Conservation (phyloP, 2,113 vertebrate species). For the Chaetura pelagica region DNA sequence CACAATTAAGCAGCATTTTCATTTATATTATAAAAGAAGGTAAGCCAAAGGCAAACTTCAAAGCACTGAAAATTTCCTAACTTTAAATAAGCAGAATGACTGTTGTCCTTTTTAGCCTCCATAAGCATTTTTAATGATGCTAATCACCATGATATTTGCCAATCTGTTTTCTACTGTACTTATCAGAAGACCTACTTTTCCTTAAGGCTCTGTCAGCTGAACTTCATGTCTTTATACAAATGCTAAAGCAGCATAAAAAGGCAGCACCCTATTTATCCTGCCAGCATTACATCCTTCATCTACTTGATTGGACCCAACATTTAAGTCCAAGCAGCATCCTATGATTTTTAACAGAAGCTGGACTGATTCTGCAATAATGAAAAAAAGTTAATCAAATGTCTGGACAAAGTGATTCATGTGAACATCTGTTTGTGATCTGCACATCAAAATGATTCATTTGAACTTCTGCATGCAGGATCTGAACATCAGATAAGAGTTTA, state of each 20-base stretch:
- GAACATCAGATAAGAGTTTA: not conserved
- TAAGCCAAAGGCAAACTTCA: conserved; percentile 47
- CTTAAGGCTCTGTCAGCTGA: not conserved
- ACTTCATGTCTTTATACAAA: not conserved
- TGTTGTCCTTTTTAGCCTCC: not conserved
- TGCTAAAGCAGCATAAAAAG: not conserved
- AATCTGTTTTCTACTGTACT: not conserved
- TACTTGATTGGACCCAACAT: not conserved
- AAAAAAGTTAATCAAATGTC: not conserved
- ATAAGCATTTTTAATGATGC: not conserved
- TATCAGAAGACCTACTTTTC: not conserved
- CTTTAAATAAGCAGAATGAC: conserved; percentile 25
- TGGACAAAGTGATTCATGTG: not conserved
- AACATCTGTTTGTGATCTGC: not conserved
- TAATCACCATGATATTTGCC: not conserved
- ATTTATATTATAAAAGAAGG: not conserved
- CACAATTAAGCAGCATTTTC: conserved; percentile 27
- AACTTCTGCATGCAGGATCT: not conserved
- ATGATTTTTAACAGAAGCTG: not conserved
- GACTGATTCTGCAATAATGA: not conserved
- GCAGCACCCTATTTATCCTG: not conserved
- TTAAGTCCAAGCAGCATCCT: not conserved
- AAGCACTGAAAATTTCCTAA: not conserved
- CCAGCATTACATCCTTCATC: not conserved
- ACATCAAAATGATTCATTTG: not conserved